Conservation (phyloP, 2,113 vertebrate genomes). For the Sclerurus mexicanus region DNA sequence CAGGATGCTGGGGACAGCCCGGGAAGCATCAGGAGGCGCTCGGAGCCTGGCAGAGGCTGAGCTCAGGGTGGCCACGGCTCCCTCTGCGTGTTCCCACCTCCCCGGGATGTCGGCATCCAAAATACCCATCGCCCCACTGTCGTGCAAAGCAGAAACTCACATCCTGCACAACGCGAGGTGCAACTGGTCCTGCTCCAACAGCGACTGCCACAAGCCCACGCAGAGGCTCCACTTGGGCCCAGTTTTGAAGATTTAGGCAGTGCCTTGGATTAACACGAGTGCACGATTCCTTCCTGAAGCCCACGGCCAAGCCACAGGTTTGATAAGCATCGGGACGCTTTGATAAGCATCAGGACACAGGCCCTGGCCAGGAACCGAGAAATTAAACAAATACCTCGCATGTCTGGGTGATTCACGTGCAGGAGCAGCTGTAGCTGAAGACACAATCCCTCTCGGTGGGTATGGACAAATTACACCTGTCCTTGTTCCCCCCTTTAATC, state of each 20-base stretch:
- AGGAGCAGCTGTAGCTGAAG: background rate
- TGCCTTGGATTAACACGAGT: background rate
- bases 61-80: rapidly evolving
- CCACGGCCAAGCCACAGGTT: background rate
- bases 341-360: background rate
- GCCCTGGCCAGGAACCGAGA: background rate
- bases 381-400: background rate
- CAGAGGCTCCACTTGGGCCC: rapidly evolving
- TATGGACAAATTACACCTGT: background rate
- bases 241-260: background rate
- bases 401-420: background rate
- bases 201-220: rapidly evolving
- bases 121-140: background rate
- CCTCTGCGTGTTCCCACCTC: background rate
- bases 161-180: rapidly evolving
- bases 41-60: rapidly evolving
- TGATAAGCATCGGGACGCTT: background rate
- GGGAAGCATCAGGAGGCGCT: rapidly evolving
- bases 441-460: background rate
- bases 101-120: rapidly evolving
- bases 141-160: background rate
- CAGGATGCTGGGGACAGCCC: background rate
- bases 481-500: background rate
- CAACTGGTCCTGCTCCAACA: background rate
- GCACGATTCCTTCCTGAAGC: background rate